A percentile compares a stretch with the other conserved stretches of the same genome.
Conservation (phyloP, 2,113 vertebrate species). For the Malaclemys terrapin region DNA sequence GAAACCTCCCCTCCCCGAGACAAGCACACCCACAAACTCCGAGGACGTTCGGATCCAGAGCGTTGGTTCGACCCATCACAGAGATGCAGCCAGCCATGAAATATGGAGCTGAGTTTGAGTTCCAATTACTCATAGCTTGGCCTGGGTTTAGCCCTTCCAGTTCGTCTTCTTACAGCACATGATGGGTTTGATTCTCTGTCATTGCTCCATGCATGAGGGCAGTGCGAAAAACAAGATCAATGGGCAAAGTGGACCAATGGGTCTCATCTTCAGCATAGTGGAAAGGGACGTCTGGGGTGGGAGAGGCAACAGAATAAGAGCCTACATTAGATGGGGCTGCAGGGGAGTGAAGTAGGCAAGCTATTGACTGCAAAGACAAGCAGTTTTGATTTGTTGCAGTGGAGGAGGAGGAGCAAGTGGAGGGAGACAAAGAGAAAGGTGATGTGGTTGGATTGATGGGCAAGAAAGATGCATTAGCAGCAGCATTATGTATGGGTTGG, state of each 20-base stretch:
- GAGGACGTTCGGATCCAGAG: neutral
- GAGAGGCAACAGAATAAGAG: neutral
- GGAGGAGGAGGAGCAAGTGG: slow-evolving; percentile 17
- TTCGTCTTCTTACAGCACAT: neutral
- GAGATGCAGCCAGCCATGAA: neutral
- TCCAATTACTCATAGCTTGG: neutral
- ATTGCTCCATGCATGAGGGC: accelerated
- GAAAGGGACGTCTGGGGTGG: slow-evolving; percentile 46
- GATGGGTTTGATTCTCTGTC: accelerated
- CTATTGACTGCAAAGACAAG: slow-evolving; percentile 18
- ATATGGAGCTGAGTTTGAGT: neutral
- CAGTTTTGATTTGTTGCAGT: slow-evolving; percentile 58
- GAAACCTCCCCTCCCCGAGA: neutral
- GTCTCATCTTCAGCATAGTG: slow-evolving; percentile 50
- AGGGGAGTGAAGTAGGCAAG: neutral
- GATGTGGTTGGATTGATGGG: neutral
- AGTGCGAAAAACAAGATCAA: slow-evolving; percentile 42
- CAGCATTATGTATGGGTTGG: neutral
- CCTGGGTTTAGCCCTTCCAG: neutral
- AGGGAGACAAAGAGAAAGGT: neutral
- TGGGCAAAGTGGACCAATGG: slow-evolving; percentile 20
- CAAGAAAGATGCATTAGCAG: neutral
- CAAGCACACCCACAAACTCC: neutral
- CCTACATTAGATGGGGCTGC: neutral
- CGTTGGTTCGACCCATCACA: neutral